Base-by-base conservation (phyloP, 2,797 vertebrate genomes). In the Perdix hodgsoniae region DNA sequence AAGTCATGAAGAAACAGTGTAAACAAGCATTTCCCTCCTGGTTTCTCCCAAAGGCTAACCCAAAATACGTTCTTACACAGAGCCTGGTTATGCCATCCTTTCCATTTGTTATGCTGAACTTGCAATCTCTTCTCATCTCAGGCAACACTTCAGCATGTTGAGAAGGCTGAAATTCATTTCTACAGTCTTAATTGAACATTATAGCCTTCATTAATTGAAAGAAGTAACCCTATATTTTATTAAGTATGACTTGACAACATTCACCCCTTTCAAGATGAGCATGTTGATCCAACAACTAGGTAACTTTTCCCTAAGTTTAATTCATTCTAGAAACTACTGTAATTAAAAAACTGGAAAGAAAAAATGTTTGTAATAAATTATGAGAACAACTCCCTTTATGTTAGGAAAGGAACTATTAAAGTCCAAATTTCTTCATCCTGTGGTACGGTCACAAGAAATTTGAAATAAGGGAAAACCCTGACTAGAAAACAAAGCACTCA, bases 251-350 rank as follows among this genome's bases (percentile, higher is more conserved):
- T 59, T 76, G 42, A 73, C 24, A 74, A 33, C 22, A 49, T 31
- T 9, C 10, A 59, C 29, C 39, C 2, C 29, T 61, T 40, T 33
- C 6, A 67, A n/a, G 0, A 1, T 0, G 50, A 24, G 21, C 5
- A 40, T 19, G 6, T 75, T 61, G 47, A 63, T 66, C 11, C n/a
- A 80, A n/a, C 11, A 57, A 10, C 57, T 80, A 45, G 9, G 21
- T 40, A 23, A 13, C 33, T 44, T 2, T 37, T 61, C 57, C 26
- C 26, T 64, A 11, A 44, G 10, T 4, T 67, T 65, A 27, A 24
- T 72, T 76, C 40, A 69, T 50, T 85, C n/a, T 27, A 64, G 27
- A 88, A 71, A 60, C 19, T 1, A 66, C 5, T 76, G 14, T 63
- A 47, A 67, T 49, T 39, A 44, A 31, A 69, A 91, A 92, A 57